phyloP scores from a whole-genome alignment of 2,888 invertebrate genomes.

The Dione juno region DNA sequence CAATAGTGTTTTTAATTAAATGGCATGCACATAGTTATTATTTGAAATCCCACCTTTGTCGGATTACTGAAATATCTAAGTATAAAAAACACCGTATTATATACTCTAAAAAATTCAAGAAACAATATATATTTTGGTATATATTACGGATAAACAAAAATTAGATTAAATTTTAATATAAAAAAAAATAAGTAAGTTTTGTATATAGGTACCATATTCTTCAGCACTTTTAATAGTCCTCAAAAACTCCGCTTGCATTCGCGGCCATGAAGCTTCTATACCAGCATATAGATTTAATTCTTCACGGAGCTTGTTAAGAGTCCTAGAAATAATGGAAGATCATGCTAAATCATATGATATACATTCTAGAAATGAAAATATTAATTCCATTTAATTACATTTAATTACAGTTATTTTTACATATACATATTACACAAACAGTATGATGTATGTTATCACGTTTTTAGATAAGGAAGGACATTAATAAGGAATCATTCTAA shows the following conservation, averaged over 20 bases:
- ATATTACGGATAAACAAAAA: too few relatives aligned
- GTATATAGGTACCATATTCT: conserved; percentile 59
- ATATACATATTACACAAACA: background rate
- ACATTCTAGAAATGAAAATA: background rate
- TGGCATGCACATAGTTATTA: too few relatives aligned
- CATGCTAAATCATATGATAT: too few relatives aligned
- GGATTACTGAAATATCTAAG: too few relatives aligned
- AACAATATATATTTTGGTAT: too few relatives aligned
- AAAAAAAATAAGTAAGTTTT: background rate
- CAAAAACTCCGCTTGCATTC: conserved; percentile 66
- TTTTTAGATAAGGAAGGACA: background rate
- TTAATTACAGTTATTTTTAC: too few relatives aligned
- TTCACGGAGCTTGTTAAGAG: conserved; percentile 56
- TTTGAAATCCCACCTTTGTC: too few relatives aligned
- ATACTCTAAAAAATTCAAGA: too few relatives aligned
- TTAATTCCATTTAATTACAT: too few relatives aligned
- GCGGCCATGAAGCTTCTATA: conserved; percentile 62
- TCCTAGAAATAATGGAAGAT: conserved; percentile 35
- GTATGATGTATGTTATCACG: background rate
- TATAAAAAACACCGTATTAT: too few relatives aligned
- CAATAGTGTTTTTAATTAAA: too few relatives aligned
- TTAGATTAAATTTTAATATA: background rate
- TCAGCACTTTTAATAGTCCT: conserved; percentile 66
- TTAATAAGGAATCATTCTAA: too few relatives aligned
- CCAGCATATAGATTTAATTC: conserved; percentile 59